Evolutionary conservation across 2,113 vertebrate species (phyloP).

Genomic region (Actinemys pallida): DNA sequence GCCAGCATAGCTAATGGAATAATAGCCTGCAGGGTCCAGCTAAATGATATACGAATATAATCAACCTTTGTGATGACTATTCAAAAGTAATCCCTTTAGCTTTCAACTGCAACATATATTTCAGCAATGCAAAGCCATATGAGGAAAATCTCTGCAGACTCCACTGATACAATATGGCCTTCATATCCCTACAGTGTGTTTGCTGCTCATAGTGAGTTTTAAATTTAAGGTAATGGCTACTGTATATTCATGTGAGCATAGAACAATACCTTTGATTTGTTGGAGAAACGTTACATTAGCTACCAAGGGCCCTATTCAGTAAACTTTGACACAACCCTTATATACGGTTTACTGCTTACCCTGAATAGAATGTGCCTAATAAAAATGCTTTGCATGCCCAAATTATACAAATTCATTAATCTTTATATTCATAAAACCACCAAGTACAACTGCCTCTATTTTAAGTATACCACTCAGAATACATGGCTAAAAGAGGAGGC

Average conservation of each 20-base stretch:
- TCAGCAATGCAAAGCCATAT: constrained; percentile 82
- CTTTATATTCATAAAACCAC: constrained; percentile 63
- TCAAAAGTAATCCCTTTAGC: constrained; percentile 89
- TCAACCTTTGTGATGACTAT: constrained; percentile 93
- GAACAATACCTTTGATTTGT: constrained; percentile 86
- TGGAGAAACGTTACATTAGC: constrained; percentile 80
- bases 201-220: constrained; percentile 78
- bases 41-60: constrained; percentile 93
- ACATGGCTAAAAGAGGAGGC: neutral
- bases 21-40: constrained; percentile 90
- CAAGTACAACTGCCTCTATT: constrained; percentile 29
- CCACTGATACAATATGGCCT: constrained; percentile 82
- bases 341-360: constrained; percentile 76
- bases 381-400: constrained; percentile 76
- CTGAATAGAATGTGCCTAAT: constrained; percentile 72
- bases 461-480: constrained; percentile 4
- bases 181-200: constrained; percentile 77
- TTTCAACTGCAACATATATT: constrained; percentile 88
- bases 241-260: constrained; percentile 85
- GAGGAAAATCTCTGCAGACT: constrained; percentile 86
- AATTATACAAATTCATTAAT: constrained; percentile 79
- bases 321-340: constrained; percentile 83
- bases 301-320: constrained; percentile 82
- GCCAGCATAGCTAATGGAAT: constrained; percentile 88
- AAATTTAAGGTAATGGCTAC: constrained; percentile 86